Evolutionary conservation across 2,797 vertebrate species (phyloP).

Genomic region (Spondyliosoma cantharus): DNA sequence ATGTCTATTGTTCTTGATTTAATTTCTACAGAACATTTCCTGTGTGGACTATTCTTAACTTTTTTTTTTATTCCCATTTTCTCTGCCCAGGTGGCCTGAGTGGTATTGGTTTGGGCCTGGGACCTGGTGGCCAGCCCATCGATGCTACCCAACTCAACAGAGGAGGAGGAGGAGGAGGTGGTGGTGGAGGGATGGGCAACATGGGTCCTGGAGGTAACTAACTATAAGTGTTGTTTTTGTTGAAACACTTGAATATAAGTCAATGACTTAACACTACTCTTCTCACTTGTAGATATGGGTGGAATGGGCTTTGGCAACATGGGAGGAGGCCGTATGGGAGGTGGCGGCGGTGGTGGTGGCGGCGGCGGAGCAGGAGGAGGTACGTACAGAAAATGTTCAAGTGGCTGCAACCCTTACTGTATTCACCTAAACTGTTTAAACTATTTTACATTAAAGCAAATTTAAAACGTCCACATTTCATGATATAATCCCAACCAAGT

Average conservation of each 20-base stretch:
- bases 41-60: not conserved
- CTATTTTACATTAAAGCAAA: not conserved
- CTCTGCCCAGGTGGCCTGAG: constrained; percentile 91
- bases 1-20: not conserved
- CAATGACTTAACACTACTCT: not conserved
- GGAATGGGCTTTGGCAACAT: constrained; percentile 95
- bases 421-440: not conserved
- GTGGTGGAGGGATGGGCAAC: constrained; percentile 89
- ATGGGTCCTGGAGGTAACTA: constrained; percentile 90
- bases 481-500: not conserved
- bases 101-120: constrained; percentile 95
- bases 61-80: not conserved
- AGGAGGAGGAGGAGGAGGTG: constrained; percentile 88
- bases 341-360: constrained; percentile 81
- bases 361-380: constrained; percentile 87
- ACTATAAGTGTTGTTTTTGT: not conserved
- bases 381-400: constrained; percentile 66
- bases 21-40: not conserved
- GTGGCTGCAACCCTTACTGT: accelerated
- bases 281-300: constrained; percentile 91
- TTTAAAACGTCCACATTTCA: not conserved
- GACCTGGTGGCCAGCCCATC: constrained; percentile 96
- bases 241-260: not conserved
- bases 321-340: constrained; percentile 92
- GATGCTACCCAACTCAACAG: constrained; percentile 94